phyloP scores from a whole-genome alignment of 1,140 invertebrate species.

The Lordiphosa stackelbergi region DNA sequence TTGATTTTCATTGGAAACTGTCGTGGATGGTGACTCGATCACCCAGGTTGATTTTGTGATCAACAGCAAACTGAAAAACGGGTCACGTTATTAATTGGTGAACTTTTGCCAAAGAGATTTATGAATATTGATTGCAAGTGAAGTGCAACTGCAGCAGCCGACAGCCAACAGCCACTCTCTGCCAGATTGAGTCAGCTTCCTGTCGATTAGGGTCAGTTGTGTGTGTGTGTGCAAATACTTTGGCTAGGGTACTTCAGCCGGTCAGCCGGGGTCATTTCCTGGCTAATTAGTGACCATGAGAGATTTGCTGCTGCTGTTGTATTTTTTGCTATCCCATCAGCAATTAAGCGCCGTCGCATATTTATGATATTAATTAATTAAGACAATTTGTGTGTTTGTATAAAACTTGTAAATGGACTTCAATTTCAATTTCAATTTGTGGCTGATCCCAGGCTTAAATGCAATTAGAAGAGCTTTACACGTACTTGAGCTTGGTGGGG shows the following conservation, averaged over 20 bases:
- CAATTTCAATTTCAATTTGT: not conserved
- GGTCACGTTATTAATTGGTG: constrained; percentile 75
- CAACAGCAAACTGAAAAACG: constrained; percentile 45
- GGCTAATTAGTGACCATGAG: constrained; percentile 71
- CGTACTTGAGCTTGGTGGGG: no score
- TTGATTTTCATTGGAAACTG: constrained; percentile 67
- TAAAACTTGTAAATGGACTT: not conserved
- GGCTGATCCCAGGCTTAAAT: not conserved
- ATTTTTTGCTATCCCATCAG: constrained; percentile 26
- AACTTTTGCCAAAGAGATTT: constrained; percentile 66
- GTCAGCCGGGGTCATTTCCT: constrained; percentile 72
- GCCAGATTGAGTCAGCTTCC: constrained; percentile 71
- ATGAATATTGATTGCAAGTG: constrained; percentile 70
- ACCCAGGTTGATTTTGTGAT: constrained; percentile 66
- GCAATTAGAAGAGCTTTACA: no score
- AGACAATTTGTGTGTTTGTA: constrained; percentile 52
- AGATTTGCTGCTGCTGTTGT: constrained; percentile 37
- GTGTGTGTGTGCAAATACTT: constrained; percentile 35
- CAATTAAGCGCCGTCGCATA: constrained; percentile 68
- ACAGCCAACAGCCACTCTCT: constrained; percentile 22
- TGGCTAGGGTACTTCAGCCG: constrained; percentile 21
- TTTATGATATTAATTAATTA: constrained; percentile 75
- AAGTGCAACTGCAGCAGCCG: constrained; percentile 49
- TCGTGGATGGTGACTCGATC: constrained; percentile 38
- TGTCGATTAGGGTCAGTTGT: constrained; percentile 71